phyloP scores from a whole-genome alignment of 2,888 invertebrate species.

The Scaptomyza polygonia region DNA sequence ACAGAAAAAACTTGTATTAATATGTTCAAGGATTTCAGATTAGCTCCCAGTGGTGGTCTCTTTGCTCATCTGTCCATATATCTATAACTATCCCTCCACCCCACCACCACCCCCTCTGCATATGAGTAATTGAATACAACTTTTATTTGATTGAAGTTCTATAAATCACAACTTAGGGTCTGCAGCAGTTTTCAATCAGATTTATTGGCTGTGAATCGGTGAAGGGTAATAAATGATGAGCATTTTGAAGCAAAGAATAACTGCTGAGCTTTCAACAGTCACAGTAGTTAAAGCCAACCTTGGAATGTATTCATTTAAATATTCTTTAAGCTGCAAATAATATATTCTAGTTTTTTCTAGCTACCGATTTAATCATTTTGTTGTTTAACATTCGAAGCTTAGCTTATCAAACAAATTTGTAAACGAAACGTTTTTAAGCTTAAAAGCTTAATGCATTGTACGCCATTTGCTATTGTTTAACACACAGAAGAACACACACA shows the following conservation, averaged over 20 bases:
- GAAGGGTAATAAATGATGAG: background rate
- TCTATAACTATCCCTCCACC: background rate
- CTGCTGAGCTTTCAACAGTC: background rate
- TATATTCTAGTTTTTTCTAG: background rate
- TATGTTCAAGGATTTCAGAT: conserved; percentile 34
- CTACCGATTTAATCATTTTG: background rate
- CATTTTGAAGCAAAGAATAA: background rate
- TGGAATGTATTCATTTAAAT: background rate
- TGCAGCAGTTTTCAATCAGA: background rate
- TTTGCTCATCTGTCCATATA: background rate
- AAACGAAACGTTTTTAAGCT: background rate
- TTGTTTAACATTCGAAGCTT: background rate
- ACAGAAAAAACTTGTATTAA: conserved; percentile 48
- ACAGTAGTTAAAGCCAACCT: background rate
- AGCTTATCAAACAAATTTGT: background rate
- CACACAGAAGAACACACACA: background rate
- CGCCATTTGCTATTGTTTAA: background rate
- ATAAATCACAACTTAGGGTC: conserved; percentile 5
- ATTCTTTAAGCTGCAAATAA: background rate
- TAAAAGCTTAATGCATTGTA: background rate
- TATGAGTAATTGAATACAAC: conserved; percentile 23
- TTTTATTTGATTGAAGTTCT: conserved; percentile 8
- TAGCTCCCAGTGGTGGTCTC: conserved; percentile 22
- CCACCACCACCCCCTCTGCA: background rate
- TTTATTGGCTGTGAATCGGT: conserved; percentile 2